phyloP scores from a whole-genome alignment of 2,888 invertebrate species.

The Cacoxenus indagator region DNA sequence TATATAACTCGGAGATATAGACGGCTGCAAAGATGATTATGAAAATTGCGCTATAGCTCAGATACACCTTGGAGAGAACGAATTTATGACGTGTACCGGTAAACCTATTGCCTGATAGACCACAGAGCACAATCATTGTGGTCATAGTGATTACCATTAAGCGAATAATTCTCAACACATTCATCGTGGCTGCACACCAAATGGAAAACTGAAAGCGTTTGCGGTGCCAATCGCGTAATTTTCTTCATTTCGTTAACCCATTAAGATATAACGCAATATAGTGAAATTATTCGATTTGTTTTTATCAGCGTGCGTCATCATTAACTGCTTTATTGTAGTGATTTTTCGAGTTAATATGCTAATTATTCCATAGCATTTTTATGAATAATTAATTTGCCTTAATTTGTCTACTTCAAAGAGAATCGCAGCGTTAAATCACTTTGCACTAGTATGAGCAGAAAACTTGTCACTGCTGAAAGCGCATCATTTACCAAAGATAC shows the following conservation, averaged over 20 bases:
- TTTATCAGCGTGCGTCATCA: not conserved
- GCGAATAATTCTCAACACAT: not conserved
- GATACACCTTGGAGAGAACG: constrained; percentile 39
- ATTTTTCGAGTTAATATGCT: not conserved
- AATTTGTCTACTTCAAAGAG: not conserved
- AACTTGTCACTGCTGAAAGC: constrained; percentile 61
- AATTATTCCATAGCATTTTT: too few species aligned
- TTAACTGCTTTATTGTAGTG: not conserved
- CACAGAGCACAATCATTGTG: constrained; percentile 28
- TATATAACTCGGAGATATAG: constrained; percentile 49
- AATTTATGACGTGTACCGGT: constrained; percentile 38
- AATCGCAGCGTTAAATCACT: constrained; percentile 65
- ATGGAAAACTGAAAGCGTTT: not conserved
- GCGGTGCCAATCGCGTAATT: too few species aligned
- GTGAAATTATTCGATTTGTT: not conserved
- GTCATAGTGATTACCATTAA: not conserved
- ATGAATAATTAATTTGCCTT: too few species aligned
- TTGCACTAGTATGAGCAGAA: constrained; percentile 66
- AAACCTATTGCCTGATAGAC: constrained; percentile 48
- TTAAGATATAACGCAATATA: too few species aligned
- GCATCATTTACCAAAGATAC: constrained; percentile 53
- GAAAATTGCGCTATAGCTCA: constrained; percentile 49
- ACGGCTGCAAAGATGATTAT: constrained; percentile 43
- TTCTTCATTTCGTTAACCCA: too few species aligned
- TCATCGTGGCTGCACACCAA: not conserved